Evolutionary conservation across 2,113 vertebrate species (phyloP), one percentile per base, ranked within the genome.

Genomic region (Alethe diademata): DNA sequence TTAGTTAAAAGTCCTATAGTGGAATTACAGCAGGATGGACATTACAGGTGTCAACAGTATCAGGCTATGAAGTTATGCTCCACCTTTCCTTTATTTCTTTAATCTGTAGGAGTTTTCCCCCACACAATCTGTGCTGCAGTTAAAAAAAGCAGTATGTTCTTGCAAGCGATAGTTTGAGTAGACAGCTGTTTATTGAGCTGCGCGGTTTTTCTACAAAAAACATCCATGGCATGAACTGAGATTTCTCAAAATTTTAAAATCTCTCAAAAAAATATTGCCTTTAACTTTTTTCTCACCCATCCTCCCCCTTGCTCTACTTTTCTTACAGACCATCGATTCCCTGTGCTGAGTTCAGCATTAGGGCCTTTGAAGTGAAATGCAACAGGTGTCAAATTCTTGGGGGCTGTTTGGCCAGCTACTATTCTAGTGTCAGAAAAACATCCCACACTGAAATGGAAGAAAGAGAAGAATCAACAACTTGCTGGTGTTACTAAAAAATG

Each of bases 81-180:
- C 54, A 86, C 88, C 88, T 96, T 86, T 88, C 60, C 36, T 93
- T 88, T 93, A 92, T 92, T 92, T 83, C 64, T 86, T 93, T 83
- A 76, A 79, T 92, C 67, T 73, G 82, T 96, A 70, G 70, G 78
- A 86, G 82, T 66, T 92, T 97, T 94, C 88, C 94, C 26, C 9
- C 88, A 90, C 75, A 94, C 95, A 96, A 93, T 96, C 94, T 97
- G 90, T 92, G 58, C 75, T 74, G 33, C 26, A 56, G 82, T 67
- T 96, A 88, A 86, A 96, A 93, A 86, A 95, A 92, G 90, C 91
- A 83, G 51, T 9, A 50, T 79, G 92, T 82, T 94, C 86, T 80
- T 2, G 5, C 62, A 69, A 88, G 79, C 2, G 14, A 90, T 88
- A 86, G 54, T 78, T 94, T 93, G 42, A 90, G 78, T 47, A 92